These are phyloP conservation scores for Temnothorax longispinosus DNA, from an alignment of 1,140 invertebrate genomes.

Conservation along the genomic window DNA sequence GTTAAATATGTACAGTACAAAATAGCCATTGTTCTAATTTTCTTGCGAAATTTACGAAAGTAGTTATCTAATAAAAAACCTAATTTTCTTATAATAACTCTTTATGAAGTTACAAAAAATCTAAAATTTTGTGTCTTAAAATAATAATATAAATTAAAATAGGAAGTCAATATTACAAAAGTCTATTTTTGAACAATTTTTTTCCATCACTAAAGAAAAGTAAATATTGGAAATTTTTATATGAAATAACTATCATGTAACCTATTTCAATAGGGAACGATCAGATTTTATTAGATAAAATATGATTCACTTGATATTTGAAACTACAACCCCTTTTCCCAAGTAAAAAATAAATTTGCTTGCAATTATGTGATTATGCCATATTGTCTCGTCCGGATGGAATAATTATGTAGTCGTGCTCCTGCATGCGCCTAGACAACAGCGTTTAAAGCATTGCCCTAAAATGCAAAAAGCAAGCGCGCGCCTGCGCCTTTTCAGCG, in stretches of 20 bases:
- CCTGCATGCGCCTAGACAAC: no score
- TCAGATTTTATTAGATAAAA: neutral
- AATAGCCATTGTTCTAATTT: neutral
- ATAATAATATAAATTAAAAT: neutral
- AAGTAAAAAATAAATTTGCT: neutral
- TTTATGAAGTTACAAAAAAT: neutral
- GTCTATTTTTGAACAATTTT: neutral
- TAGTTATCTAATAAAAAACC: neutral
- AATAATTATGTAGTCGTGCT: no score
- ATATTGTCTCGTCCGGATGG: no score
- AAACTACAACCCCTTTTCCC: neutral
- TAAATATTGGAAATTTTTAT: neutral
- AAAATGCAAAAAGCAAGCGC: no score
- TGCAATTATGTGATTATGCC: neutral
- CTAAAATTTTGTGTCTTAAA: neutral
- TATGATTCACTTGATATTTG: neutral
- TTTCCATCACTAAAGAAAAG: neutral
- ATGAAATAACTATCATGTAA: constrained; percentile 16
- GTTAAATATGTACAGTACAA: neutral
- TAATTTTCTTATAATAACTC: neutral
- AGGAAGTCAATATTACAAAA: neutral
- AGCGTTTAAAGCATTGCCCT: no score
- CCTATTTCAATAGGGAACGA: neutral
- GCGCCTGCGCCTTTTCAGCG: no score
- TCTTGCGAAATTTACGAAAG: neutral